These are phyloP conservation scores for Manduca sexta DNA, from an alignment of 1,140 invertebrate species.

Conservation along the genomic window DNA sequence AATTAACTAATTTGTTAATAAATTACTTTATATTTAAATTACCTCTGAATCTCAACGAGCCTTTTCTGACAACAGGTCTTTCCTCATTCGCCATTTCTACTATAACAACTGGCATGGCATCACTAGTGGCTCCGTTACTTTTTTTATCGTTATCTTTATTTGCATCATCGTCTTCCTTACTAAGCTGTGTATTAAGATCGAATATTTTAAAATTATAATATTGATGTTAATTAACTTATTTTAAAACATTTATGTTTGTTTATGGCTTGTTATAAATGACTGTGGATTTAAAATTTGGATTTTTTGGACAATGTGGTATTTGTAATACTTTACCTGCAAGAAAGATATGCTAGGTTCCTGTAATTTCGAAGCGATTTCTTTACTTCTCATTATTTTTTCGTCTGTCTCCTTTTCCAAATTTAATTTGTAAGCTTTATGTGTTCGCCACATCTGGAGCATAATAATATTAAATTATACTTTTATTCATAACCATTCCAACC, in stretches of 20 bases:
- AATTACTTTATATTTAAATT: neutral
- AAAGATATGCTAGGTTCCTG: slow-evolving; percentile 71
- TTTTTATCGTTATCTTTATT: slow-evolving; percentile 45
- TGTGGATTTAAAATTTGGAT: too few species aligned
- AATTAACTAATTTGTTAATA: too few species aligned
- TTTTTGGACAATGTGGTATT: too few species aligned
- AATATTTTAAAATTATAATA: neutral
- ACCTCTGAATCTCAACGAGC: slow-evolving; percentile 58
- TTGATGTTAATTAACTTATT: neutral
- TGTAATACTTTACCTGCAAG: slow-evolving; percentile 39
- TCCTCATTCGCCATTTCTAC: slow-evolving; percentile 45
- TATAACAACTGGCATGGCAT: slow-evolving; percentile 43
- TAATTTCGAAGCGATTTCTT: slow-evolving; percentile 78
- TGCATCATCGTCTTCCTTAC: slow-evolving; percentile 36
- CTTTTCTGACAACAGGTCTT: slow-evolving; percentile 38
- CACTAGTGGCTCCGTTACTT: slow-evolving; percentile 50
- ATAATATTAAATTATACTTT: neutral
- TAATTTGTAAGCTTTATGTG: slow-evolving; percentile 78
- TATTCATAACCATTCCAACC: too few species aligned
- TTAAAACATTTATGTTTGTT: neutral
- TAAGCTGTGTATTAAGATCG: slow-evolving; percentile 22
- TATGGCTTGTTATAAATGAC: too few species aligned
- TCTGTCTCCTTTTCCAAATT: slow-evolving; percentile 80
- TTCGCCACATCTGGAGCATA: slow-evolving; percentile 72
- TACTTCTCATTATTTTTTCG: slow-evolving; percentile 78